A percentile compares a stretch with the other conserved stretches of the same genome.
Evolutionary conservation across 64 coral and sea anemone genomes (phyloP).

Genomic region (Porites lutea): DNA sequence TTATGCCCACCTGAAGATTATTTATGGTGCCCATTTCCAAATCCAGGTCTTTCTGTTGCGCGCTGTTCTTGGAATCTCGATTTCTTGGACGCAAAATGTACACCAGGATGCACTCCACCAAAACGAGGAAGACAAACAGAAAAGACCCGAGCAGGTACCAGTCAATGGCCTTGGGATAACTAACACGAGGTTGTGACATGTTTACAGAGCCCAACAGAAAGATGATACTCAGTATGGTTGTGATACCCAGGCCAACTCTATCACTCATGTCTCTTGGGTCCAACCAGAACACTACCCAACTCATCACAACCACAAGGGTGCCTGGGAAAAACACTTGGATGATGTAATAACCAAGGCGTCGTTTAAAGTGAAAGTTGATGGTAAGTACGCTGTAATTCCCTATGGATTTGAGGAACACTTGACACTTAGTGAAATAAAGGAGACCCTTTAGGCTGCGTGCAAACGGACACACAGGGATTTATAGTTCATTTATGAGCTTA

Average conservation of each 20-base stretch:
- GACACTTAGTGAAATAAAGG: neutral
- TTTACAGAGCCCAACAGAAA: neutral
- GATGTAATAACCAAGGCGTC: conserved; percentile 91
- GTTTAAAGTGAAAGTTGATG: conserved; percentile 57
- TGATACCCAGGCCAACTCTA: no score
- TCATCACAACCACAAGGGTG: conserved; percentile 79
- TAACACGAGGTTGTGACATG: conserved; percentile 79
- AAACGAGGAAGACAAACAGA: conserved; percentile 79
- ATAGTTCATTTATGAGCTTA: no score
- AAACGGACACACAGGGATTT: no score
- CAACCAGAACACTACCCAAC: conserved; percentile 98
- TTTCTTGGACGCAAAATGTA: conserved; percentile 55
- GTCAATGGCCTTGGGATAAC: conserved; percentile 92
- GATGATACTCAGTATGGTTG: no score
- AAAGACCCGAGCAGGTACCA: conserved; percentile 83
- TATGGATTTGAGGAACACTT: neutral
- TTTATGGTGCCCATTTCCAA: neutral
- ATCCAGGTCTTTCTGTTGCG: neutral
- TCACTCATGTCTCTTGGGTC: conserved; percentile 9
- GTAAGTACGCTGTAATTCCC: conserved; percentile 78
- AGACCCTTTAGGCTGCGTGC: no score
- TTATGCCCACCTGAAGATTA: neutral
- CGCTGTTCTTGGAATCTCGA: neutral
- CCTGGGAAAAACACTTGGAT: conserved; percentile 87
- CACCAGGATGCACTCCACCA: conserved; percentile 79